Evolutionary conservation across 1,140 invertebrate species (phyloP).

Genomic region (Drosophila varians): DNA sequence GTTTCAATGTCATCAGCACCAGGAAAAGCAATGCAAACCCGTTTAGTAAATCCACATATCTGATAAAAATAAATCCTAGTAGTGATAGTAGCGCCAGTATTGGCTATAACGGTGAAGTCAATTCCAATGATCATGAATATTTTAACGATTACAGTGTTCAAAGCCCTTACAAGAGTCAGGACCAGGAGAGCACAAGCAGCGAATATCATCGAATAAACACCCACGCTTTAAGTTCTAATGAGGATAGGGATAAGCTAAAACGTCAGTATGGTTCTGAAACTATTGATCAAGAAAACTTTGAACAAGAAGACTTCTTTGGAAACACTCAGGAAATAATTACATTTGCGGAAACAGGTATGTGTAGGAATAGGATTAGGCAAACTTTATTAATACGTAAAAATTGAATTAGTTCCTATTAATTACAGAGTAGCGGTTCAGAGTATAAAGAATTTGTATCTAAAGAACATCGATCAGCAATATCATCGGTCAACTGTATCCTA

Average conservation of each 20-base stretch:
- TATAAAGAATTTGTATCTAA: too few relatives aligned
- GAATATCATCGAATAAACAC: conserved; percentile 1
- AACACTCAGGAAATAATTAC: conserved; percentile 92
- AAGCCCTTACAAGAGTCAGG: conserved; percentile 14
- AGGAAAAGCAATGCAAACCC: conserved; percentile 46
- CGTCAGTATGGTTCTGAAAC: conserved; percentile 4
- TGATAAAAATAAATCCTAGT: conserved; percentile 74
- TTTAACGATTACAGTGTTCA: conserved; percentile 57
- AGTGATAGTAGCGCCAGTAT: conserved; percentile 59
- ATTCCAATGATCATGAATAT: conserved; percentile 54
- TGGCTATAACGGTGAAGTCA: conserved; percentile 26
- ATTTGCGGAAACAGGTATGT: conserved; percentile 91
- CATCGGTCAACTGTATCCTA: too few relatives aligned
- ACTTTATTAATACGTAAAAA: background rate
- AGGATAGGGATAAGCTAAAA: conserved; percentile 3
- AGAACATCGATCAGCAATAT: too few relatives aligned
- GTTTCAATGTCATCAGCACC: conserved; percentile 3
- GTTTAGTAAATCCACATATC: conserved; percentile 76
- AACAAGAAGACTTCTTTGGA: conserved; percentile 90
- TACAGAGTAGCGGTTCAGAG: too few relatives aligned
- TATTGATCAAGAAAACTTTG: conserved; percentile 70
- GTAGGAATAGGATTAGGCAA: background rate
- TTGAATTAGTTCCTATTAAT: background rate
- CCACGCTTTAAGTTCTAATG: background rate
- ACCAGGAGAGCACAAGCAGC: background rate